phyloP scores from a whole-genome alignment of 2,888 invertebrate species.

The Gibbula magus region DNA sequence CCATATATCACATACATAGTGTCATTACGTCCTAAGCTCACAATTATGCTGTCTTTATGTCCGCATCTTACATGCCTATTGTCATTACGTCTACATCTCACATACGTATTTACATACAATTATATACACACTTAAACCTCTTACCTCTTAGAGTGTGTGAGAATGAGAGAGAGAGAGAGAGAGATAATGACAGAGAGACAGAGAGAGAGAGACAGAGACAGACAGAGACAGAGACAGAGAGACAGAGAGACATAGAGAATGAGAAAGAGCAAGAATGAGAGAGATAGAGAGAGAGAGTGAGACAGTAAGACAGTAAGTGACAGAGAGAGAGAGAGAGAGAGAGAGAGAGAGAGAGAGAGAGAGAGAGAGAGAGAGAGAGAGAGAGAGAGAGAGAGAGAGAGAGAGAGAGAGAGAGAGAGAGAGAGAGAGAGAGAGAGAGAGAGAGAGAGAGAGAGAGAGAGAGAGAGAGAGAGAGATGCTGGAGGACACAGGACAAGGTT shows the following conservation, averaged over 20 bases:
- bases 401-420: background rate
- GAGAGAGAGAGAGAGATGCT: background rate
- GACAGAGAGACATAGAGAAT: background rate
- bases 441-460: background rate
- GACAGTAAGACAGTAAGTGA: background rate
- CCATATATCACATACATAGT: no score
- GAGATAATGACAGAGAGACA: background rate
- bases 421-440: background rate
- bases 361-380: background rate
- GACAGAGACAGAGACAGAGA: background rate
- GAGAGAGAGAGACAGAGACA: background rate
- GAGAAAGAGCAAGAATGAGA: background rate
- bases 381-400: background rate
- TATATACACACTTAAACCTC: no score
- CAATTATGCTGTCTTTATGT: no score
- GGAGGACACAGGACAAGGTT: background rate
- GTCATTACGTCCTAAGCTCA: no score
- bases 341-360: background rate
- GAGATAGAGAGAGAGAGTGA: background rate
- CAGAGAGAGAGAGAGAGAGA: background rate
- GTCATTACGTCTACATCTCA: no score
- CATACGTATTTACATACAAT: no score
- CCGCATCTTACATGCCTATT: no score
- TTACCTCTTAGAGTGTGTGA: no score
- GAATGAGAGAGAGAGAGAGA: background rate